Percentiles rank a stretch among this genome's conserved stretches.
Evolutionary conservation across 2,797 vertebrate species (phyloP).

Genomic region (Nannoperca australis): DNA sequence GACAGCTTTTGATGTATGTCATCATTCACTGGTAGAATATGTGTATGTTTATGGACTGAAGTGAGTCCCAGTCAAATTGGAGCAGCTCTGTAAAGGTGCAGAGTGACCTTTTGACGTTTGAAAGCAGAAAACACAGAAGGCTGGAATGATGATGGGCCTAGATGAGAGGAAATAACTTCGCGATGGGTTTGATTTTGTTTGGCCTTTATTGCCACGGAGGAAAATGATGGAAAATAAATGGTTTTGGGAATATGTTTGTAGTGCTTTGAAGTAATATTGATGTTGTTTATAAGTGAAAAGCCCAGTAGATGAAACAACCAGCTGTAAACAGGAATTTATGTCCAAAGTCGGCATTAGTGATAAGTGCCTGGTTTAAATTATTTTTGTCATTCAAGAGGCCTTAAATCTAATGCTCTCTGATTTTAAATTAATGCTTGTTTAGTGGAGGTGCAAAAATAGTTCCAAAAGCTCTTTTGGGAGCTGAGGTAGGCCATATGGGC

Average conservation of each 20-base stretch:
- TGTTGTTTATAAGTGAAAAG: conserved; percentile 48
- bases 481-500: conserved; percentile 7
- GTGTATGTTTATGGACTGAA: conserved; percentile 60
- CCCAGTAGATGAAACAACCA: conserved; percentile 30
- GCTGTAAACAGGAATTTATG: conserved; percentile 13
- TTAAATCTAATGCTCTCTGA: conserved; percentile 21
- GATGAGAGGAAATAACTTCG: conserved; percentile 72
- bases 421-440: conserved; percentile 20
- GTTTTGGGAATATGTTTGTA: conserved; percentile 49
- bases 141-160: conserved; percentile 70
- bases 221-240: conserved; percentile 55
- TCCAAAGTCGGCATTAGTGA: neutral
- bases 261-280: conserved; percentile 73
- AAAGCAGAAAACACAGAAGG: conserved; percentile 59
- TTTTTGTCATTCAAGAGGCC: conserved; percentile 22
- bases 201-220: conserved; percentile 43
- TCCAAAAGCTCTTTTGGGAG: neutral
- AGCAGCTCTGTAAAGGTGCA: conserved; percentile 47
- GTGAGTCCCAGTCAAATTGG: conserved; percentile 52
- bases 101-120: conserved; percentile 65
- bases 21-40: conserved; percentile 51
- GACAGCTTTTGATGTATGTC: conserved; percentile 74
- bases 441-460: conserved; percentile 13
- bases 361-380: conserved; percentile 29
- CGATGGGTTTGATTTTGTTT: conserved; percentile 63